Base-by-base conservation (phyloP, 2,888 invertebrate species). In the Laothoe populi region DNA sequence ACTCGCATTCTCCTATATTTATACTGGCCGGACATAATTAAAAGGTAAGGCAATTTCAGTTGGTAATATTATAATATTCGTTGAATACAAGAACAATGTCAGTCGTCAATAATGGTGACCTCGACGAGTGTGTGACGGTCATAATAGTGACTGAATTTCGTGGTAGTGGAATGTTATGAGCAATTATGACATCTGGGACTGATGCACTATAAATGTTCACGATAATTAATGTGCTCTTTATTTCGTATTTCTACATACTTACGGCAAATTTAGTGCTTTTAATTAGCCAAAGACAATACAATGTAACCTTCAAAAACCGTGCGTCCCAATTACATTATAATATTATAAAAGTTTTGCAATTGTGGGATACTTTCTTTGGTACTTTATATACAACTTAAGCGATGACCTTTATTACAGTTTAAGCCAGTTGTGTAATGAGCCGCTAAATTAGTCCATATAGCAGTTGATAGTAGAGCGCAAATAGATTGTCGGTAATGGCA, bases 1-100 rank as follows among this genome's bases (percentile, higher is more conserved):
- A 70, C 66, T 74, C 63, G 75, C 71, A 66, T 64, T 70, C 74
- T 67, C 63, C 66, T 70, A 74, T 90, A 90, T 92, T 90, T 92
- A 92, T 92, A 92, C 83, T 81, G 71, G 82, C 82, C 84, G 88
- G 90, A 87, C 75, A 79, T 94, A 85, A 74, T 92, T 88, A 81
- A 93, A 93, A 84, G 81, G 84, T 85, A 84, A 87, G 78, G 81
- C 75, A 71, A 84, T 76, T 78, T 72, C 60, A 64, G 68, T 65
- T 65, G 64, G 66, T 62, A 66, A 66, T 31, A 63, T 68, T 77
- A 76, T 79, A 75, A 72, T 77, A 74, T 78, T 75, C 60, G 71
- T 69, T 64, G 64, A 67, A 68, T 71, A 74, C 72, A 86, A 89
- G 86, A 90, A 90, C 90, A 90, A 92, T 87, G 87, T 87, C 84